Conservation (phyloP, 2,113 vertebrate genomes). For the Heterotis niloticus region DNA sequence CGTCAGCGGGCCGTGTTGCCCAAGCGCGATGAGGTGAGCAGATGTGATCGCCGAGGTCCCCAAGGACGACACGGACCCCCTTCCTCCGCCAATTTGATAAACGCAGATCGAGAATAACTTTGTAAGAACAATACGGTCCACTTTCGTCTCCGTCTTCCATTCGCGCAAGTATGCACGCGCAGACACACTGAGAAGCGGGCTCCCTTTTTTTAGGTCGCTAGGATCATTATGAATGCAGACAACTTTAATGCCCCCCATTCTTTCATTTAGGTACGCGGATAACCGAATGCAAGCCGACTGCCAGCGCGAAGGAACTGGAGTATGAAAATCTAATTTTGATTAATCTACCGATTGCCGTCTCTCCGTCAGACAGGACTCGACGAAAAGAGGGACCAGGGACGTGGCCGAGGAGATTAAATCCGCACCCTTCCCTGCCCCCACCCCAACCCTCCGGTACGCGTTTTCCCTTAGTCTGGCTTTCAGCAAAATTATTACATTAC, state of each 20-base stretch:
- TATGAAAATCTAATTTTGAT: conserved; percentile 63
- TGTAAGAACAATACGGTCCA: background rate
- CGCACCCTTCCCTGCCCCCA: conserved; percentile 34
- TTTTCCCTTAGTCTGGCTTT: conserved; percentile 46
- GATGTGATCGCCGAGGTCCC: conserved; percentile 6
- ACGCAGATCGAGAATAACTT: background rate
- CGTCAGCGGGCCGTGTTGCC: background rate
- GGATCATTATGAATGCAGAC: conserved; percentile 27
- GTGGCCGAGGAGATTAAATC: conserved; percentile 60
- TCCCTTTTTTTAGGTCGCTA: background rate
- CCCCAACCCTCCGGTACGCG: conserved; percentile 48
- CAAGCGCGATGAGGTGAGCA: background rate
- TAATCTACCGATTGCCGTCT: conserved; percentile 52
- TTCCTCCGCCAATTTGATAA: background rate
- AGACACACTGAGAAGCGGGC: background rate
- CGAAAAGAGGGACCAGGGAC: conserved; percentile 49
- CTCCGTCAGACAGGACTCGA: conserved; percentile 52
- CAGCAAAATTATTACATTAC: conserved; percentile 65
- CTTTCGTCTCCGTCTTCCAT: background rate
- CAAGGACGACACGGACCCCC: background rate
- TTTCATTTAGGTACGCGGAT: conserved; percentile 33
- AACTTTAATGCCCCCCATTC: conserved; percentile 39
- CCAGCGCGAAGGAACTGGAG: conserved; percentile 50
- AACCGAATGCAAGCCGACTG: conserved; percentile 49
- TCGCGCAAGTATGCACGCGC: background rate